A percentile compares a stretch with the other conserved stretches of the same genome.
phyloP scores from a whole-genome alignment of 2,113 vertebrate species.

The Nettapus auritus region DNA sequence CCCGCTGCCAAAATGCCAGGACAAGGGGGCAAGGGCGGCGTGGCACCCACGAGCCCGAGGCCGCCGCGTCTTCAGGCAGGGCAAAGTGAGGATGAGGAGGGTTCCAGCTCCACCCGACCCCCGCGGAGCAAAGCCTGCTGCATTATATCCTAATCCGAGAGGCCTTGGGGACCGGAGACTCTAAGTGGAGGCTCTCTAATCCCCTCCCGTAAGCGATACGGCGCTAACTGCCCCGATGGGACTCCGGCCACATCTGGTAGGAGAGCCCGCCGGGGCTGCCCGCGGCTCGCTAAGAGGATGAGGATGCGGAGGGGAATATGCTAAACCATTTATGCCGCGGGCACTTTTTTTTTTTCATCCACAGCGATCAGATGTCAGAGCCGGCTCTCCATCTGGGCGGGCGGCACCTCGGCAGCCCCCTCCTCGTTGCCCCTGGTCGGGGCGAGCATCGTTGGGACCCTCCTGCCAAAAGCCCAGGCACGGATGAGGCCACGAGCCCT shows the following conservation, averaged over 20 bases:
- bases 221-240: constrained; percentile 69
- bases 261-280: background rate
- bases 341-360: background rate
- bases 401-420: background rate
- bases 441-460: rapidly evolving
- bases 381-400: background rate
- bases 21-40: too few relatives aligned
- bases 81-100: constrained; percentile 54
- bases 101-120: constrained; percentile 50
- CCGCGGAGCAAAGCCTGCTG: constrained; percentile 52
- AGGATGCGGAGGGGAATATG: constrained; percentile 41
- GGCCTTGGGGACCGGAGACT: constrained; percentile 32
- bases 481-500: background rate
- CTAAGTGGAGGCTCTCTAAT: constrained; percentile 67
- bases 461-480: rapidly evolving
- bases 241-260: constrained; percentile 69
- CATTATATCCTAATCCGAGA: constrained; percentile 66
- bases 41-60: too few relatives aligned
- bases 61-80: too few relatives aligned
- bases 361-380: background rate
- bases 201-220: constrained; percentile 71
- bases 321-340: constrained; percentile 9
- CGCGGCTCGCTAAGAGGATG: constrained; percentile 53
- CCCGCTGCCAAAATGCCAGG: too few relatives aligned
- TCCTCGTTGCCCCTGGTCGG: rapidly evolving